Conservation (phyloP, 2,888 invertebrate species). For the Lacanobia oleracea region DNA sequence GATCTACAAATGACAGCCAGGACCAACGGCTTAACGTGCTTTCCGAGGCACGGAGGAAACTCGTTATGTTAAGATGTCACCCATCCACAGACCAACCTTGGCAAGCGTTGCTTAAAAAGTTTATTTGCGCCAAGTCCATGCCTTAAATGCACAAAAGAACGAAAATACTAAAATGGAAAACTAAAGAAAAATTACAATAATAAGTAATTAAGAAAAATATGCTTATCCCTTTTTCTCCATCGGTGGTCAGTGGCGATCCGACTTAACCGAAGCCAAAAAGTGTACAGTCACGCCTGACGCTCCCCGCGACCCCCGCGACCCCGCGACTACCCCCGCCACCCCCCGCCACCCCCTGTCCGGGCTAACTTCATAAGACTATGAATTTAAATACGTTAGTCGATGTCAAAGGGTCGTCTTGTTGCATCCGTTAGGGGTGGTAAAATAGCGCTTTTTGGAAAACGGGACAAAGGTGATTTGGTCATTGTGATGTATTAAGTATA, state of each 20-base stretch:
- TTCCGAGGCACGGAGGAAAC: too few relatives aligned
- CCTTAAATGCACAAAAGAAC: too few relatives aligned
- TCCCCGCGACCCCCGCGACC: conserved; percentile 62
- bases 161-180: too few relatives aligned
- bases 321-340: conserved; percentile 30
- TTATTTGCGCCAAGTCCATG: too few relatives aligned
- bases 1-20: too few relatives aligned
- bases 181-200: not conserved
- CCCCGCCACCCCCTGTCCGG: conserved; percentile 70
- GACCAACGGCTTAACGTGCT: too few relatives aligned
- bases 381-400: conserved; percentile 90
- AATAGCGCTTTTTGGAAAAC: conserved; percentile 65
- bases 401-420: conserved; percentile 87
- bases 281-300: conserved; percentile 88
- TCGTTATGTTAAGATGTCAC: too few relatives aligned
- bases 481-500: not conserved
- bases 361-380: conserved; percentile 91
- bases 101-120: too few relatives aligned
- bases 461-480: conserved; percentile 9
- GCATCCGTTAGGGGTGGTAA: conserved; percentile 77
- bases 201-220: conserved; percentile 15
- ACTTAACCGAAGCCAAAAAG: conserved; percentile 90
- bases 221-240: conserved; percentile 65
- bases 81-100: too few relatives aligned
- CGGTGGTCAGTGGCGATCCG: conserved; percentile 83